Evolutionary conservation across 1,140 invertebrate species (phyloP), one percentile per base, ranked within the genome.

Genomic region (Hestina assimilis): DNA sequence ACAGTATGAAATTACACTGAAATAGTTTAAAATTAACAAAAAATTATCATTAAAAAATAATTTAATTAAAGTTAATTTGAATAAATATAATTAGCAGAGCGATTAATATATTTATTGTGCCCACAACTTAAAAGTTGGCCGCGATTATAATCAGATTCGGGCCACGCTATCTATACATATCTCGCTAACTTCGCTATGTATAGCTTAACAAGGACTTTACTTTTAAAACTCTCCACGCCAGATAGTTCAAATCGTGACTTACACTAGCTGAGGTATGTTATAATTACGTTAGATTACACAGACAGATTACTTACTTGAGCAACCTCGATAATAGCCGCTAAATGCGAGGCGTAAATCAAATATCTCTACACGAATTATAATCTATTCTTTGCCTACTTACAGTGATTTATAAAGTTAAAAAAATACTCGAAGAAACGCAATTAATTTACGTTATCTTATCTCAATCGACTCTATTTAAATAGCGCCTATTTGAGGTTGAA

Each of bases 231-330:
- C 76, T 72, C 66, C 61, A 66, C 57, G 68, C 59, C 63, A 78
- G 83, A 86, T 83, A 83, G 75, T 69, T 71, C 47, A 74, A 82
- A 75, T 84, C 83, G 83, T 85, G 83, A 87, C 83, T 83, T 75
- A 78, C 78, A 74, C 79, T 77, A 76, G 69, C 59, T 14, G 62
- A 55, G 69, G 62, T 71, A 82, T 76, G 76, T 87, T 87, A 87
- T 87, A 87, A 87, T 87, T 87, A 83, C 76, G 65, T 60, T 58
- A 82, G 79, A 82, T 84, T 76, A 83, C 71, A 74, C 54, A 15
- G 62, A 40, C 4, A 59, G 76, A 80, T 83, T 76, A 75, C 63
- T 40, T 59, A 61, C 57, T 65, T 59, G 54, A 52, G 58, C 61
- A 59, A 62, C 66, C 53, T 47, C 55, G 48, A 71, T 83, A 77